phyloP scores from a whole-genome alignment of 2,888 invertebrate species.

The Melieria picta region DNA sequence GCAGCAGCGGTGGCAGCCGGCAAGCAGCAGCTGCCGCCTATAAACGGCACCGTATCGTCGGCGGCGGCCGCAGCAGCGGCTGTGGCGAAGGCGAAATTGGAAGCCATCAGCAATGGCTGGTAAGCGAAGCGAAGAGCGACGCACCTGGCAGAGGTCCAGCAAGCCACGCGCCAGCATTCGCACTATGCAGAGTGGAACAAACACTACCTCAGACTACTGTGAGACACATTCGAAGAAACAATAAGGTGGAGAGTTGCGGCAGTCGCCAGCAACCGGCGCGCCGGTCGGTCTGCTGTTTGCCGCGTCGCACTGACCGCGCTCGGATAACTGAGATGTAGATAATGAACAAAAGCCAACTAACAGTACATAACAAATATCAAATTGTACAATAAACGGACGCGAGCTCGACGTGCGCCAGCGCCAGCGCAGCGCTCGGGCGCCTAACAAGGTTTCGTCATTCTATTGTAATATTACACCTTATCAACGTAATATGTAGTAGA shows the following conservation, averaged over 20 bases:
- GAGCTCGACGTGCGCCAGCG: too few species aligned
- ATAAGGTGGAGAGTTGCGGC: not conserved
- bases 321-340: too few species aligned
- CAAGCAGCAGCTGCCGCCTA: conserved; percentile 49
- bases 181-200: conserved; percentile 45
- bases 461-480: too few species aligned
- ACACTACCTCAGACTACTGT: conserved; percentile 62
- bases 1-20: conserved; percentile 53
- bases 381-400: too few species aligned
- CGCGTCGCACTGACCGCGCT: too few species aligned
- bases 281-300: too few species aligned
- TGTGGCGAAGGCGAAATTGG: conserved; percentile 59
- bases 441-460: too few species aligned
- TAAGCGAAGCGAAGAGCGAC: conserved; percentile 43
- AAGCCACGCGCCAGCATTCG: not conserved
- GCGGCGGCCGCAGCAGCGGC: conserved; percentile 48
- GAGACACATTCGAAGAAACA: conserved; percentile 39
- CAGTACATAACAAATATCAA: too few species aligned
- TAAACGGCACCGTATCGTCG: conserved; percentile 38
- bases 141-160: not conserved
- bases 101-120: conserved; percentile 64
- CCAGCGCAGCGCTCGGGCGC: too few species aligned
- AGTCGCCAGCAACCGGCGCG: not conserved
- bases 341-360: too few species aligned
- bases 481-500: too few species aligned